Evolutionary conservation across 2,113 vertebrate species (phyloP).

Genomic region (Pangasianodon gigas): DNA sequence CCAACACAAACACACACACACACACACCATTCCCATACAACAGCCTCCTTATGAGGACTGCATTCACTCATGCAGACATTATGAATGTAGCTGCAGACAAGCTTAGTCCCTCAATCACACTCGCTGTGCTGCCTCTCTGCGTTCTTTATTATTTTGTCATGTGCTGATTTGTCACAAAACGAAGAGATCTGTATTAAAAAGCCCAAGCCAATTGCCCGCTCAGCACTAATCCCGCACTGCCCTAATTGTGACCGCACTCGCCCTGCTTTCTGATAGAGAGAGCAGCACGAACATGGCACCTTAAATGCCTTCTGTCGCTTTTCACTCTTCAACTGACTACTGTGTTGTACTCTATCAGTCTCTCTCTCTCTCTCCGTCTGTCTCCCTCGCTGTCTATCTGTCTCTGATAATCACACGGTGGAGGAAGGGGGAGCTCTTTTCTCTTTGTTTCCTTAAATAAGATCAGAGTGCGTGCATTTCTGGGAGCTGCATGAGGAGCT

Average conservation of each 20-base stretch:
- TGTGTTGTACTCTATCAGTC: not conserved
- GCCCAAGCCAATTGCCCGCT: constrained; percentile 64
- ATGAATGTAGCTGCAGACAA: constrained; percentile 17
- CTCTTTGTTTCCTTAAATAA: constrained; percentile 47
- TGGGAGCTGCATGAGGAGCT: constrained; percentile 31
- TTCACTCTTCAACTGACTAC: constrained; percentile 21
- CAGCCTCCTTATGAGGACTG: constrained; percentile 40
- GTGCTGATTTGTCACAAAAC: constrained; percentile 52
- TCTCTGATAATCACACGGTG: constrained; percentile 61
- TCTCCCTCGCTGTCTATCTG: constrained; percentile 39
- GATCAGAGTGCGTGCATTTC: constrained; percentile 41
- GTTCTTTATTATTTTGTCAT: constrained; percentile 51
- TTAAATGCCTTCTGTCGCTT: constrained; percentile 39
- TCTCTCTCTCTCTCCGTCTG: constrained; percentile 44
- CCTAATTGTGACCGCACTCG: constrained; percentile 68
- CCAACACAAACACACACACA: constrained; percentile 42
- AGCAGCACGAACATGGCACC: constrained; percentile 32
- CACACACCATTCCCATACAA: constrained; percentile 22
- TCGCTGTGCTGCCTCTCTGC: constrained; percentile 16
- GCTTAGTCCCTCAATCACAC: constrained; percentile 24
- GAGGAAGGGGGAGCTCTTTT: constrained; percentile 6
- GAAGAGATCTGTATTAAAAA: constrained; percentile 58
- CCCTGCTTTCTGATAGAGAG: constrained; percentile 57
- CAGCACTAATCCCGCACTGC: constrained; percentile 68
- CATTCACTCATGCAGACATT: constrained; percentile 33